phyloP scores from a whole-genome alignment of 2,888 invertebrate species.

The Acronicta alni region DNA sequence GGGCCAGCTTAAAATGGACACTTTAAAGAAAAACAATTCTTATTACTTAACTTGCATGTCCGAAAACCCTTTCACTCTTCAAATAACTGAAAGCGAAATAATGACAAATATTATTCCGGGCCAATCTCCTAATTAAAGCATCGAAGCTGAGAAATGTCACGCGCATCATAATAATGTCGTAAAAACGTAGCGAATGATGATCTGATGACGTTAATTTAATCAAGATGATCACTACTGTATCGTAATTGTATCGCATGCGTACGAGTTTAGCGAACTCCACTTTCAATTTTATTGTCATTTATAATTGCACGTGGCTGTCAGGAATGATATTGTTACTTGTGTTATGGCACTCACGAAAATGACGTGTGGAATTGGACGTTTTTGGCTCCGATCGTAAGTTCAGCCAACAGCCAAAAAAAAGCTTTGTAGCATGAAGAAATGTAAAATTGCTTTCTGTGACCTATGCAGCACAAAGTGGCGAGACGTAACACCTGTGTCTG shows the following conservation, averaged over 20 bases:
- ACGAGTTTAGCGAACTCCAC: constrained; percentile 32
- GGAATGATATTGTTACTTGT: too few relatives aligned
- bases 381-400: too few relatives aligned
- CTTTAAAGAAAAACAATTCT: too few relatives aligned
- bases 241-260: constrained; percentile 35
- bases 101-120: constrained; percentile 40
- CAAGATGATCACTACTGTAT: constrained; percentile 19
- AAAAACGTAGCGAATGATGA: constrained; percentile 34
- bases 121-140: constrained; percentile 28
- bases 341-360: too few relatives aligned
- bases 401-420: too few relatives aligned
- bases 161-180: constrained; percentile 17
- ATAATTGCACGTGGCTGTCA: constrained; percentile 2
- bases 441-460: too few relatives aligned
- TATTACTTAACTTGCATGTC: not conserved
- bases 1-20: too few relatives aligned
- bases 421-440: too few relatives aligned
- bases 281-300: constrained; percentile 31
- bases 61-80: constrained; percentile 13
- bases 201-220: constrained; percentile 33
- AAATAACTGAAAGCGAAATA: constrained; percentile 10
- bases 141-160: constrained; percentile 6
- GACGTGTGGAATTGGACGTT: too few relatives aligned
- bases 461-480: too few relatives aligned
- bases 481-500: too few relatives aligned